Evolutionary conservation across 2,888 invertebrate genomes (phyloP).

Genomic region (Mechanitis messenoides): DNA sequence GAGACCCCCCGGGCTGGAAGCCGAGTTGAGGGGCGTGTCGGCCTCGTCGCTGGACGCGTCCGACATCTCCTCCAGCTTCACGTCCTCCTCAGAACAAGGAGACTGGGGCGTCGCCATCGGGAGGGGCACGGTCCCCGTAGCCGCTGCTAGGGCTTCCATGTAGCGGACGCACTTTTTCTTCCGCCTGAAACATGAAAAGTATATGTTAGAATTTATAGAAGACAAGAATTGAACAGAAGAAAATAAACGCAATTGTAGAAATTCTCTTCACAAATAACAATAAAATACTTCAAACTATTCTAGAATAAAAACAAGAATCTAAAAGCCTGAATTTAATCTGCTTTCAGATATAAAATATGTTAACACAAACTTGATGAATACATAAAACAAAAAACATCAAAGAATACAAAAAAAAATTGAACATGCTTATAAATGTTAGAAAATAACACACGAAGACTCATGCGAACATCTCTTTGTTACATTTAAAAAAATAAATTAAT

Average conservation of each 20-base stretch:
- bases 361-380: neutral
- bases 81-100: constrained; percentile 86
- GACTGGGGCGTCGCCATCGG: constrained; percentile 88
- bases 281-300: no score
- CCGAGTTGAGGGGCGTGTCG: constrained; percentile 70
- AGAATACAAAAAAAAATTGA: constrained; percentile 19
- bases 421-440: constrained; percentile 27
- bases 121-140: constrained; percentile 82
- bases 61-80: constrained; percentile 81
- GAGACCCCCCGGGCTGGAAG: constrained; percentile 70
- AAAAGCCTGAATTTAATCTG: no score
- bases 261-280: no score
- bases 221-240: neutral
- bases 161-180: constrained; percentile 98
- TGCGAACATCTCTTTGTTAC: neutral
- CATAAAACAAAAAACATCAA: neutral
- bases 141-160: constrained; percentile 88
- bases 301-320: no score
- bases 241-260: no score
- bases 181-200: constrained; percentile 81
- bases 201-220: neutral
- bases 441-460: constrained; percentile 7
- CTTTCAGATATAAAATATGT: no score
- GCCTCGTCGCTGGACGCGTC: constrained; percentile 79
- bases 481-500: neutral